Percentiles rank a stretch among this genome's conserved stretches.
Conservation (phyloP, 2,888 invertebrate genomes). For the Tetheella fluctuosa region DNA sequence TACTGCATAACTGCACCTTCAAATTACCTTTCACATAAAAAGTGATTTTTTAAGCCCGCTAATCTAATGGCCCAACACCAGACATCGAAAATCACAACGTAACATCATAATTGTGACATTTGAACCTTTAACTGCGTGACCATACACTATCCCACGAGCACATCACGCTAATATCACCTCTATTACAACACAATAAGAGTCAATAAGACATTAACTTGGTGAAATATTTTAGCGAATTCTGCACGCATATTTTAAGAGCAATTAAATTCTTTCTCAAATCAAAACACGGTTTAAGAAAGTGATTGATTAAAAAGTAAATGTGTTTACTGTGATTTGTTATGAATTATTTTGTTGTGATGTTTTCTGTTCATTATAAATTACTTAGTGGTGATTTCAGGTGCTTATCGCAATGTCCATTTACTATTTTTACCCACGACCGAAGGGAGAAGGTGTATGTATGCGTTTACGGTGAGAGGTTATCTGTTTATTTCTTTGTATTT, state of each 20-base stretch:
- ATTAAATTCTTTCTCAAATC: slow-evolving; percentile 4
- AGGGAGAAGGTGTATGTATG: too few species aligned
- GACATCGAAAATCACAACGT: slow-evolving; percentile 11
- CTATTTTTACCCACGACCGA: too few species aligned
- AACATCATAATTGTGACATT: slow-evolving; percentile 13
- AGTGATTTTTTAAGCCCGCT: background rate
- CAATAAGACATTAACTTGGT: background rate
- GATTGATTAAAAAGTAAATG: background rate
- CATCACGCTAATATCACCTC: background rate
- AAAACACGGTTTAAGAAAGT: slow-evolving; percentile 1
- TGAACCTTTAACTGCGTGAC: slow-evolving; percentile 7
- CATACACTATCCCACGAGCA: slow-evolving; percentile 8
- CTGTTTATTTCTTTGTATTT: too few species aligned
- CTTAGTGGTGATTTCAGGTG: too few species aligned
- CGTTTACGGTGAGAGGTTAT: too few species aligned
- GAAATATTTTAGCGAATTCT: background rate
- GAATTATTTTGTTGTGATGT: background rate
- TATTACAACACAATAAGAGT: background rate
- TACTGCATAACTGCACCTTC: too few species aligned
- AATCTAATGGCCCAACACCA: background rate
- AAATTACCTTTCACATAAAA: too few species aligned
- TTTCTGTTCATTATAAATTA: too few species aligned
- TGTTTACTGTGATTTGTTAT: background rate
- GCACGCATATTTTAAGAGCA: background rate
- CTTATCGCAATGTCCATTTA: too few species aligned